Evolutionary conservation across 2,888 invertebrate genomes (phyloP), one percentile per base, ranked within the genome.

Genomic region (Heliconius ethilla): DNA sequence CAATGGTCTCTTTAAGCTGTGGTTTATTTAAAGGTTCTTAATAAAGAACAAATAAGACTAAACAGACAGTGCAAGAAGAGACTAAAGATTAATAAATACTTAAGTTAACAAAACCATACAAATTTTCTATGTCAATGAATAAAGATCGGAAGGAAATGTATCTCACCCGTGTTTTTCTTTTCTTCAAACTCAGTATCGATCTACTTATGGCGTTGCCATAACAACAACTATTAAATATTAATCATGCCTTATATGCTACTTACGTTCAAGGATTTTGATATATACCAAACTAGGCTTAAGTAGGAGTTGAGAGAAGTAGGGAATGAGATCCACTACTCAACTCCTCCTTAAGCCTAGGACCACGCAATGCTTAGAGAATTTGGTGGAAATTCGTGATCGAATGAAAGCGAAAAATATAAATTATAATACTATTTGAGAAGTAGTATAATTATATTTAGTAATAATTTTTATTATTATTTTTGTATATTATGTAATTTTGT

Each of bases 101-200:
- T 6, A 15, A n/a, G n/a, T 29, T 37, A 37, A 25, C 13, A 37
- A n/a, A 25, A 40, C 6, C 9, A 15, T 11, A 15, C 2, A 25
- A 45, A 69, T 40, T 45, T 25, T 45, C 15, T 45, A 3, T 40
- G 11, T 69, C 40, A 69, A 69, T 45, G 9, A 72, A 59, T 59
- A 37, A 59, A 37, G 15, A n/a, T n/a, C 13, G 15, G 33, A 55
- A 29, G 33, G 7, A 27, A 63, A 18, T 63, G 15, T 74, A 45
- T 74, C 82, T 78, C 72, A 82, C 82, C 81, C 72, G 65, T 67
- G 51, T 62, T 65, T 75, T 73, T 75, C 72, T 51, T 55, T 59
- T 33, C 70, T 55, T 62, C 75, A 75, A 63, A 22, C 15, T 13
- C 37, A 55, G 51, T 78, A 82, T 82, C 78, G 81, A 80, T 55